Evolutionary conservation across 1,140 invertebrate species (phyloP).

Genomic region (Orussus abietinus): DNA sequence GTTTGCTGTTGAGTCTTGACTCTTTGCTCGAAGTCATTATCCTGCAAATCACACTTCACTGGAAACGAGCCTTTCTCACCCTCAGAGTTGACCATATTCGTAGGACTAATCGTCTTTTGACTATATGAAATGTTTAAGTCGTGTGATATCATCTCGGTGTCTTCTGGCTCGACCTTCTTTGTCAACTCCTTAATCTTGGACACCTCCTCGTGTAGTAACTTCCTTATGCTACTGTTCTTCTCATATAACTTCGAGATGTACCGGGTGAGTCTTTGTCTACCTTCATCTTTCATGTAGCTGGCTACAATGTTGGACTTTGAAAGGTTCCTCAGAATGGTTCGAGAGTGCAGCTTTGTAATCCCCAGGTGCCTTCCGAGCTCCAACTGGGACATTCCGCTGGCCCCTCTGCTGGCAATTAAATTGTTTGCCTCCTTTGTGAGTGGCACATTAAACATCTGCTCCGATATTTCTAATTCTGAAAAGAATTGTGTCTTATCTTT

Average conservation of each 20-base stretch:
- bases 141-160: no score
- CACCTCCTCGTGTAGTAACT: constrained; percentile 45
- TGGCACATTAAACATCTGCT: constrained; percentile 40
- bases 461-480: constrained; percentile 45
- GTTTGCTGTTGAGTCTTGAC: constrained; percentile 15
- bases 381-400: constrained; percentile 52
- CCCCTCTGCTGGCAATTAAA: no score
- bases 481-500: no score
- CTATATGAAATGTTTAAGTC: no score
- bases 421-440: constrained; percentile 53
- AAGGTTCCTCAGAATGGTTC: constrained; percentile 53
- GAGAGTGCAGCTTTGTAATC: constrained; percentile 52
- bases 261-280: constrained; percentile 54
- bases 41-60: no score
- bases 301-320: constrained; percentile 47
- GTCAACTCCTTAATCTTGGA: constrained; percentile 44
- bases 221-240: constrained; percentile 35
- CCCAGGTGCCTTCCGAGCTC: constrained; percentile 49
- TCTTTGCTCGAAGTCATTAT: constrained; percentile 15
- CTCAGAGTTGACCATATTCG: neutral
- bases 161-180: constrained; percentile 12
- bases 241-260: constrained; percentile 47
- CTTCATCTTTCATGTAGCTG: constrained; percentile 55
- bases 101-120: no score
- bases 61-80: no score